Base-by-base conservation (phyloP, 2,888 invertebrate species). In the Amiota minor region DNA sequence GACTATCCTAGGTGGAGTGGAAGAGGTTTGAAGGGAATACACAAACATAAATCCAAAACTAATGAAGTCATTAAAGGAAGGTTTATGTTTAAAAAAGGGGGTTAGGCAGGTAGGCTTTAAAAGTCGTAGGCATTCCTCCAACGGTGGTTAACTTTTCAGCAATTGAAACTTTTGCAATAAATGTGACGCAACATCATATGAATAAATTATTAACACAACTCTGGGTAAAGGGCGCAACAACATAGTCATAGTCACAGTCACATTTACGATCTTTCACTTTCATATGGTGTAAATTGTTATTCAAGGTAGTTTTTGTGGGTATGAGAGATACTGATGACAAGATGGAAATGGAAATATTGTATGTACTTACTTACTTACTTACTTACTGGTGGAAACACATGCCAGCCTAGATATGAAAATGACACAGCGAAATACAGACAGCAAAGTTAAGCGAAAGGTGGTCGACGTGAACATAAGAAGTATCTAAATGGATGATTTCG, bases 61-160 rank as follows among this genome's bases (percentile, higher is more conserved):
- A 83, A 83, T 83, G 83, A 82, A 83, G 83, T 83, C 85, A 83
- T 83, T 84, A 83, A 77, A 82, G 80, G 83, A 82, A 74, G 81
- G 74, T 78, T 59, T 59, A 20, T 18, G 11, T 16, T 59, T 12
- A 53, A 46, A 14, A 35, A 62, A 62, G 23, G 62, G 9, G 62
- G 18, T 45, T 62, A n/a, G 50, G 70, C 61, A 65, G 59, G 71
- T 72, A 72, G 18, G 45, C 46, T 56, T 35, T 55, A 6, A 35
- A 12, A 23, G n/a, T 46, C 2, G n/a, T 14, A 68, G 46, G 69
- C 18, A 9, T n/a, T 68, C 23, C 18, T 50, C 8, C 67, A 55
- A 55, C 71, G 73, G 73, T 80, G 85, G 82, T 84, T 83, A 80
- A 77, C 81, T 84, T 83, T 81, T 75, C 74, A 79, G 76, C 46